Percentiles rank a stretch among this genome's conserved stretches.
phyloP scores from a whole-genome alignment of 2,888 invertebrate species.

The Epirrhoe tristata region DNA sequence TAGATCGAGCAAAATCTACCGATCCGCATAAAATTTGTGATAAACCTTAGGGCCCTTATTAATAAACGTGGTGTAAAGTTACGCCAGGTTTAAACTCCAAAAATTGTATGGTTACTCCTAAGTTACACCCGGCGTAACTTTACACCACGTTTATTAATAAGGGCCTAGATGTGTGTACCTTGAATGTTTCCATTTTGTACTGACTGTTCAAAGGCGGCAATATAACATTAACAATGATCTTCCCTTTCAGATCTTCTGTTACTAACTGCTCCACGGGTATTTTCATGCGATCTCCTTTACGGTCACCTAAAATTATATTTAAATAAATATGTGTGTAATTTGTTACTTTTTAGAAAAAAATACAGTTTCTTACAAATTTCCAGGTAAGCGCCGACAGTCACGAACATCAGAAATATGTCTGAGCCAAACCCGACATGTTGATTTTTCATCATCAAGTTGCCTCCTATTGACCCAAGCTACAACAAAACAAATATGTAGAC shows the following conservation, averaged over 20 bases:
- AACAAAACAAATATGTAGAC: constrained; percentile 39
- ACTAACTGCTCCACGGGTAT: constrained; percentile 74
- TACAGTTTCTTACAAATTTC: constrained; percentile 52
- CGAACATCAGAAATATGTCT: constrained; percentile 86
- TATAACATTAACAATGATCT: constrained; percentile 56
- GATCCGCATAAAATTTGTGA: no score
- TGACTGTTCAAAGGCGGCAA: constrained; percentile 57
- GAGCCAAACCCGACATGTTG: constrained; percentile 88
- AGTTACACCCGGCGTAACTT: no score
- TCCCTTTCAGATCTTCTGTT: constrained; percentile 71
- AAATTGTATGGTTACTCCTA: no score
- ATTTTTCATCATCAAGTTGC: constrained; percentile 89
- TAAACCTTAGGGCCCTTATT: no score
- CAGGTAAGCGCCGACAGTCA: constrained; percentile 62
- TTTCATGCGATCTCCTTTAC: constrained; percentile 42
- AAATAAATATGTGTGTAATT: no score
- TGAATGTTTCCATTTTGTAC: constrained; percentile 55
- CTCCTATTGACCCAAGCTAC: constrained; percentile 88
- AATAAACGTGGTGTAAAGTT: no score
- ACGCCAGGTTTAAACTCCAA: no score
- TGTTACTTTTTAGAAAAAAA: neutral
- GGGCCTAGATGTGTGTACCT: constrained; percentile 49
- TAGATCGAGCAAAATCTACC: no score
- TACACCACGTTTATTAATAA: no score
- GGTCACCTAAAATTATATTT: constrained; percentile 54